Conservation (phyloP, 1,140 invertebrate genomes). For the Pseudomyrmex flavicornis region DNA sequence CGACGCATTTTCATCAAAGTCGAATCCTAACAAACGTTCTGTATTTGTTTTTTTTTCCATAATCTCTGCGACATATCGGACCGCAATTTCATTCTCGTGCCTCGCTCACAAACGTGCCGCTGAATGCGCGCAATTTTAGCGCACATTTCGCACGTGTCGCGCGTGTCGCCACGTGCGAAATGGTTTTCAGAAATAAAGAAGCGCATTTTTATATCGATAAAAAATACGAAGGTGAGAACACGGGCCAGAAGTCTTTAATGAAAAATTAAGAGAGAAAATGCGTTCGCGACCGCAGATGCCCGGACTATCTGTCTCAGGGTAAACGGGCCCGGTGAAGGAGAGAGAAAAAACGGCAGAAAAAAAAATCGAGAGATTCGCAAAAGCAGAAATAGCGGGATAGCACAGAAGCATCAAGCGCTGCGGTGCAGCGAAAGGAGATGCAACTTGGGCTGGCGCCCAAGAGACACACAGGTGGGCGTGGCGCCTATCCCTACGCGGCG, state of each 20-base stretch:
- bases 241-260: not conserved
- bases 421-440: constrained; percentile 67
- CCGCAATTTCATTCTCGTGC: too few species aligned
- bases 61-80: not conserved
- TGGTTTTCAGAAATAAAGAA: too few species aligned
- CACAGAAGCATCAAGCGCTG: constrained; percentile 50
- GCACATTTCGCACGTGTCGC: too few species aligned
- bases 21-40: not conserved
- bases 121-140: too few species aligned
- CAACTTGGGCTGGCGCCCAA: constrained; percentile 65
- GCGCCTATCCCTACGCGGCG: constrained; percentile 80
- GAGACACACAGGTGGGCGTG: constrained; percentile 79
- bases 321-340: not conserved
- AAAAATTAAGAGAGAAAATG: not conserved
- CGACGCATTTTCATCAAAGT: not conserved
- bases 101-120: too few species aligned
- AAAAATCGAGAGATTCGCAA: not conserved
- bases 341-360: constrained; percentile 28
- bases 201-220: too few species aligned
- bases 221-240: too few species aligned
- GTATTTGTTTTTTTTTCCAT: not conserved
- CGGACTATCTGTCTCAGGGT: not conserved
- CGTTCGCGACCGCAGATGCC: not conserved
- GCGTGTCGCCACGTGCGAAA: too few species aligned
- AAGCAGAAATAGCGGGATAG: constrained; percentile 10